Evolutionary conservation across 2,888 invertebrate genomes (phyloP).

Genomic region (Petrolisthes manimaculis): DNA sequence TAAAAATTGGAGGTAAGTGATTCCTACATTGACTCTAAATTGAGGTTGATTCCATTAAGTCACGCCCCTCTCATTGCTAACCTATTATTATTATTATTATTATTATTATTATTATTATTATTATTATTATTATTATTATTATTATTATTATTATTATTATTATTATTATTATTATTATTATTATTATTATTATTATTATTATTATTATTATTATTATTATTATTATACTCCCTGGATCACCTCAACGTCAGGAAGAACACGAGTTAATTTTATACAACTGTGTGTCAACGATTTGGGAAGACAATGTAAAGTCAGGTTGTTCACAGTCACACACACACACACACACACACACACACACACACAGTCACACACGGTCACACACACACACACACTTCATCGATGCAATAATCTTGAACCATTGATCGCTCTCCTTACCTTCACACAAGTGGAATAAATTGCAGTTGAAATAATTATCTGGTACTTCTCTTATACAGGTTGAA

Average conservation of each 20-base stretch:
- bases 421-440: too few species aligned
- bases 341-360: slow-evolving; percentile 9
- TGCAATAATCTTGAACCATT: too few species aligned
- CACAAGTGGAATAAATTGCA: too few species aligned
- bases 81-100: not conserved
- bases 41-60: too few species aligned
- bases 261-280: too few species aligned
- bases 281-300: too few species aligned
- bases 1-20: too few species aligned
- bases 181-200: not conserved
- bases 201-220: too few species aligned
- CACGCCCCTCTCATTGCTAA: not conserved
- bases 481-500: not conserved
- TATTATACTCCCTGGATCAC: not conserved
- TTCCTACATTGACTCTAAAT: too few species aligned
- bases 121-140: not conserved
- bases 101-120: not conserved
- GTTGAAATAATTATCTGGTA: not conserved
- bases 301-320: too few species aligned
- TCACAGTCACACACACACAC: not conserved
- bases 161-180: not conserved
- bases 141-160: not conserved
- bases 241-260: not conserved
- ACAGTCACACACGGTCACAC: not conserved
- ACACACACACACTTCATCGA: not conserved